phyloP scores from a whole-genome alignment of 2,113 vertebrate species.

The Pituophis catenifer region DNA sequence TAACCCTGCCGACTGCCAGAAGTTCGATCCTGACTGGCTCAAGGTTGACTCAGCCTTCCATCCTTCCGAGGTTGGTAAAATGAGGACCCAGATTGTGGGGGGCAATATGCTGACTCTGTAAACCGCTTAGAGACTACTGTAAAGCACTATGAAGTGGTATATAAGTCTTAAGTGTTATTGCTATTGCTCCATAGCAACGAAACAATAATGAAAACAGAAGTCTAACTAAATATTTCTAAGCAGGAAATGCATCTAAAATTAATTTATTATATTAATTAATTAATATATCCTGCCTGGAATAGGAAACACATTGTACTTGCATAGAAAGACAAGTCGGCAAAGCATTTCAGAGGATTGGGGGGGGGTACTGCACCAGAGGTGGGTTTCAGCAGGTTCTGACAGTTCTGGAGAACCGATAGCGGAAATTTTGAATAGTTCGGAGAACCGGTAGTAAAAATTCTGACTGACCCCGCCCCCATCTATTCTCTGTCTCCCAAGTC shows the following conservation, averaged over 20 bases:
- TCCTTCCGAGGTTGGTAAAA: background rate
- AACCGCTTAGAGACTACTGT: background rate
- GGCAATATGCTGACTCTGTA: background rate
- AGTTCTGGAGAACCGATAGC: too few species aligned
- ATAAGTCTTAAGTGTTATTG: background rate
- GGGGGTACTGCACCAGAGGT: background rate
- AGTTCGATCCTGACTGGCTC: background rate
- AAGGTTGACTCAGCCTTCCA: background rate
- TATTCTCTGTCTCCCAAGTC: too few species aligned
- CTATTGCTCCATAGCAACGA: background rate
- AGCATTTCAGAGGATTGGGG: background rate
- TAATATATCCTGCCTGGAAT: background rate
- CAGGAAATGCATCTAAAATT: background rate
- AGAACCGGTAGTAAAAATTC: too few species aligned
- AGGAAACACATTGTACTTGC: background rate
- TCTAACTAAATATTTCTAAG: background rate
- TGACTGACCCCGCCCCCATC: too few species aligned
- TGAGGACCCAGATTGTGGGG: background rate
- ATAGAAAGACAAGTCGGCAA: background rate
- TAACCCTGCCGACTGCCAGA: background rate
- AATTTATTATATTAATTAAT: background rate
- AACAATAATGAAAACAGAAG: background rate
- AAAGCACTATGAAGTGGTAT: background rate
- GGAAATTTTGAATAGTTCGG: too few species aligned
- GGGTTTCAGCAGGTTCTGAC: too few species aligned